A percentile compares a stretch with the other conserved stretches of the same genome.
Conservation (phyloP, 1,140 invertebrate genomes). For the Oncopodura yosiiana region DNA sequence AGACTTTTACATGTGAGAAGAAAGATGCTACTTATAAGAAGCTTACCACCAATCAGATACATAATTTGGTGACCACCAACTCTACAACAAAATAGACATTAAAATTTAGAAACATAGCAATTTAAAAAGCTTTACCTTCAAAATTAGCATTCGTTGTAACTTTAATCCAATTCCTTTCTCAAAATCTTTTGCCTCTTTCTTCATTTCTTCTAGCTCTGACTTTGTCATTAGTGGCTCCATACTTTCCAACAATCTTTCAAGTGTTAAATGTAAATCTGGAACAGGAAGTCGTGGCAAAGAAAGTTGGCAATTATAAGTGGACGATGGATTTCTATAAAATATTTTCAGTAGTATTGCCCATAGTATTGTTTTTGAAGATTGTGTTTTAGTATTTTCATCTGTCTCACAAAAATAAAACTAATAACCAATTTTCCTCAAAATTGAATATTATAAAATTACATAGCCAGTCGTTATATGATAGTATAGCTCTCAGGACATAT, state of each 20-base stretch:
- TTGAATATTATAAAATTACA: constrained; percentile 38
- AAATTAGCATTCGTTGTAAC: constrained; percentile 41
- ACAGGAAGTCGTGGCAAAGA: constrained; percentile 43
- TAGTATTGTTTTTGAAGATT: constrained; percentile 38
- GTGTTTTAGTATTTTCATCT: constrained; percentile 41
- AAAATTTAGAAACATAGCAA: too few relatives aligned
- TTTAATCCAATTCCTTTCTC: constrained; percentile 40
- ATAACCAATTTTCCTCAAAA: constrained; percentile 6
- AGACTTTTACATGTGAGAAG: neutral
- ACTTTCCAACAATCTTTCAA: constrained; percentile 40
- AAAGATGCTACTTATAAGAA: neutral
- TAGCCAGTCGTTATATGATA: constrained; percentile 43
- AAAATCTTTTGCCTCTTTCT: constrained; percentile 41
- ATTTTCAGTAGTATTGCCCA: constrained; percentile 41
- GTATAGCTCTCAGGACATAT: constrained; percentile 39
- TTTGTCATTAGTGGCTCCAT: constrained; percentile 43
- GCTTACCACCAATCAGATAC: constrained; percentile 48
- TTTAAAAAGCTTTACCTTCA: too few relatives aligned
- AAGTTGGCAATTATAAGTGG: constrained; percentile 43
- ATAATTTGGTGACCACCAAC: constrained; percentile 46
- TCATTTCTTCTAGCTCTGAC: constrained; percentile 39
- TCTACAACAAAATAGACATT: too few relatives aligned
- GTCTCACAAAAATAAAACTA: neutral
- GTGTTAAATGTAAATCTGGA: constrained; percentile 40
- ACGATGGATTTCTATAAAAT: constrained; percentile 42